A percentile compares a stretch with the other conserved stretches of the same genome.
Conservation (phyloP, 2,888 invertebrate species). For the Tipula unca region DNA sequence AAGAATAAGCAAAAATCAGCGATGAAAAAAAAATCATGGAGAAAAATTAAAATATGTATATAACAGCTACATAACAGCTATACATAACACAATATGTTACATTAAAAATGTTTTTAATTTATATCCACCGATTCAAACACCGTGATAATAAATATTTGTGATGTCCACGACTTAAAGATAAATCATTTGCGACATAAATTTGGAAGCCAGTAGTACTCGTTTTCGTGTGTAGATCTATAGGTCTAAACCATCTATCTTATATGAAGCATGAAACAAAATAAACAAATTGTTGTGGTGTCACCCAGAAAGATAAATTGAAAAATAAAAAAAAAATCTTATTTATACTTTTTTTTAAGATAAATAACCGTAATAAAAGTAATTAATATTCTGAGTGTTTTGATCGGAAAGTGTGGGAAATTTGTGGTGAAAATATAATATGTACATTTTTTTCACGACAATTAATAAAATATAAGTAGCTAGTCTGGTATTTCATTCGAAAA, state of each 20-base stretch:
- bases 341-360: not conserved
- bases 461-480: not conserved
- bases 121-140: not conserved
- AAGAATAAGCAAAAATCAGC: not conserved
- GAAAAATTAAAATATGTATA: not conserved
- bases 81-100: not conserved
- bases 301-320: not conserved
- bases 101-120: not conserved
- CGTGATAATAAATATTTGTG: not conserved
- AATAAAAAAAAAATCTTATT: not conserved
- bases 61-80: no score
- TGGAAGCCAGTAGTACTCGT: not conserved
- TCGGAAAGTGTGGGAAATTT: not conserved
- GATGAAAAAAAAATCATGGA: not conserved
- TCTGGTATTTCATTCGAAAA: not conserved
- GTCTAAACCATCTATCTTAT: not conserved
- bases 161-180: not conserved
- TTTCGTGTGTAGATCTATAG: no score
- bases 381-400: not conserved
- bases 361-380: not conserved
- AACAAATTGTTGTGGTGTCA: not conserved
- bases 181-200: not conserved
- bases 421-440: not conserved
- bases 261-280: not conserved
- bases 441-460: not conserved